phyloP scores from a whole-genome alignment of 2,888 invertebrate genomes.

The Nebria salina region DNA sequence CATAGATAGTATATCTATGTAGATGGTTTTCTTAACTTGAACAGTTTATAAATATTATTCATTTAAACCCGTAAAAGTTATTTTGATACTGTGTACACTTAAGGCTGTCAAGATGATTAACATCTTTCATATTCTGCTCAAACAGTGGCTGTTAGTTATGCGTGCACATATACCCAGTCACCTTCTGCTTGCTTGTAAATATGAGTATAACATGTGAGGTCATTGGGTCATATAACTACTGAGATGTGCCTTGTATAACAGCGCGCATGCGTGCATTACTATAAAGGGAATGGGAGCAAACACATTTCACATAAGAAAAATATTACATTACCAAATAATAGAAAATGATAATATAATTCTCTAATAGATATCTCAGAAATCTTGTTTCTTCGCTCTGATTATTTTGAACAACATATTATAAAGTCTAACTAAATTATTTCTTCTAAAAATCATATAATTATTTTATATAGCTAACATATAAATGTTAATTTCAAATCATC shows the following conservation, averaged over 20 bases:
- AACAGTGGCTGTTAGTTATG: neutral
- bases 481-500: no score
- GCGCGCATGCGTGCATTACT: neutral
- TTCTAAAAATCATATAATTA: neutral
- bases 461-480: neutral
- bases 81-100: neutral
- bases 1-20: no score
- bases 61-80: neutral
- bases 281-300: neutral
- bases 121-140: neutral
- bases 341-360: neutral
- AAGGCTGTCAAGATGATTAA: neutral
- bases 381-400: neutral
- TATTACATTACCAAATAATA: neutral
- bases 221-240: conserved; percentile 20
- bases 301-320: neutral
- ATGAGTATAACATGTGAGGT: conserved; percentile 20
- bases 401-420: neutral
- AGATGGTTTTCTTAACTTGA: neutral
- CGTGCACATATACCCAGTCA: neutral
- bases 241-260: neutral
- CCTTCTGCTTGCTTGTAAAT: conserved; percentile 1
- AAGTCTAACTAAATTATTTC: neutral
- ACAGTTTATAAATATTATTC: neutral
- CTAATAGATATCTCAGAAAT: neutral